A percentile compares a stretch with the other conserved stretches of the same genome.
Evolutionary conservation across 2,113 vertebrate genomes (phyloP).

Genomic region (Podiceps cristatus): DNA sequence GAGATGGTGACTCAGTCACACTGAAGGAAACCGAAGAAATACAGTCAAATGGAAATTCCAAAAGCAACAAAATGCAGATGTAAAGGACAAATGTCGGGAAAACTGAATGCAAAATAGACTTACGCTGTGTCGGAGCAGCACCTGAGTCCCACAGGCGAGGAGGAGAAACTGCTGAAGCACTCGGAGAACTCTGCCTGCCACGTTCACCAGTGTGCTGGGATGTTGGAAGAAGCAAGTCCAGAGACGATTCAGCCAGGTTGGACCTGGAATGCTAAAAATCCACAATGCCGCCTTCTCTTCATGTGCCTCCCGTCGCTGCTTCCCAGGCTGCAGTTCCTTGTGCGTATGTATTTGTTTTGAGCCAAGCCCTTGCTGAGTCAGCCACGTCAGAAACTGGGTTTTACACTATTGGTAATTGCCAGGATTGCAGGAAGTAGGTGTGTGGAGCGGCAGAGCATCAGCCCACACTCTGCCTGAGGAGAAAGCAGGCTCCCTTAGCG

Average conservation of each 20-base stretch:
- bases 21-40: not conserved
- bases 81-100: not conserved
- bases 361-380: slow-evolving; percentile 81
- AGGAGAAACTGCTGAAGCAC: not conserved
- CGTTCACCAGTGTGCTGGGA: not conserved
- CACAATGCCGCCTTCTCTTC: not conserved
- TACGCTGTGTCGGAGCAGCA: not conserved
- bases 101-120: not conserved
- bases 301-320: slow-evolving; percentile 6
- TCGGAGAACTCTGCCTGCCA: not conserved
- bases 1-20: slow-evolving; percentile 39
- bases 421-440: slow-evolving; percentile 69
- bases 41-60: not conserved
- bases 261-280: not conserved
- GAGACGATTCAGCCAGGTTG: not conserved
- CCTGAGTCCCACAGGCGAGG: accelerated
- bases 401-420: slow-evolving; percentile 73
- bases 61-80: accelerated
- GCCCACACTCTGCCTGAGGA: slow-evolving; percentile 60
- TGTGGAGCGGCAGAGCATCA: slow-evolving; percentile 24
- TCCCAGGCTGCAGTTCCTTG: slow-evolving; percentile 42
- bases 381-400: slow-evolving; percentile 74
- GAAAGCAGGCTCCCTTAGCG: slow-evolving; percentile 10
- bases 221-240: not conserved
- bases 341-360: slow-evolving; percentile 67